Evolutionary conservation across 1,140 invertebrate species (phyloP), one percentile per base, ranked within the genome.

Genomic region (Teleogryllus occipitalis): DNA sequence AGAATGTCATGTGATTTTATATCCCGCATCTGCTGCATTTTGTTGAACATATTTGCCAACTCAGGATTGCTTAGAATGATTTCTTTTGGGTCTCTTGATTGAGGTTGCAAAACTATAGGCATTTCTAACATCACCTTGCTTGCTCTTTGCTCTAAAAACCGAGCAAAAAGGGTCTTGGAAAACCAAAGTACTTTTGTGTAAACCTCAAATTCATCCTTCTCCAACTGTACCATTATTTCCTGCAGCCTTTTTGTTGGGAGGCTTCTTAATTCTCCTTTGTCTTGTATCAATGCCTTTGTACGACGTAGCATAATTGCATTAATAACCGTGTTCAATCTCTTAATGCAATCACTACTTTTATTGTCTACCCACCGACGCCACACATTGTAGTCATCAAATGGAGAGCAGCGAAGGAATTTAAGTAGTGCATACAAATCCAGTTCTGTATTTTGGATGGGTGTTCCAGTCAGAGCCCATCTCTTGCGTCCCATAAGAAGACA

Each of bases 361-460:
- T 93, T 93, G 80, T 94, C 92, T 0, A 94, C 89, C 87, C 90
- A 91, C 47, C 87, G 87, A 82, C 90, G 91, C 91, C 89, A 90
- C 21, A 88, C 79, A 74, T 39, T 49, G 49, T 47, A 49, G 47
- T 97, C 94, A 86, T 97, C 92, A 85, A 97, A 97, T 2, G 96
- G 96, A n/a, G 92, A 89, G 84, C 93, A 95, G 21, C 90, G 87
- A 0, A 97, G 84, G 86, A 96, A 98, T 84, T 95, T 95, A 0
- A 98, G 84, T 22, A 98, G 86, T 0, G 96, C 92, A 87, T 93
- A 98, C 22, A 98, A 88, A 87, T 98, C 96, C 72, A 93, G 84
- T 83, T 97, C 92, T 85, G 96, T 94, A 85, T 99, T 99, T 82
- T 99, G 97, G 78, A 99, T 93, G 0, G 97, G 97, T 0, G 97